Evolutionary conservation across 1,140 invertebrate genomes (phyloP).

Genomic region (Drosophila gunungcola): DNA sequence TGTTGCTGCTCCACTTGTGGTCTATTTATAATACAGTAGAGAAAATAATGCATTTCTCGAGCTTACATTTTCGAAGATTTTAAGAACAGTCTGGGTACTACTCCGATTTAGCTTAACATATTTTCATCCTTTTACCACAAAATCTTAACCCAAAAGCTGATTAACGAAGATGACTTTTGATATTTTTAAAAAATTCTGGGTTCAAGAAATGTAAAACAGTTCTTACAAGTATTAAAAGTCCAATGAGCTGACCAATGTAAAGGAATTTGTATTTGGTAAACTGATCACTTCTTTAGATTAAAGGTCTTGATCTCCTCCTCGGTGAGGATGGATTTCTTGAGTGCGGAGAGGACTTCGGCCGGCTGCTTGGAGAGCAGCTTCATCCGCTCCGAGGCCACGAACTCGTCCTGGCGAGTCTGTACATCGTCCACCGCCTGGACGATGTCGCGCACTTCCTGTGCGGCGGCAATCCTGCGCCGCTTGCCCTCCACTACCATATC

Average conservation of each 20-base stretch:
- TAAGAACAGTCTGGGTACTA: no score
- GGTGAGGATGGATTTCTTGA: slow-evolving; percentile 34
- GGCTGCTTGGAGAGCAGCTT: slow-evolving; percentile 42
- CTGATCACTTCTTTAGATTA: slow-evolving; percentile 25
- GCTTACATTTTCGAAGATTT: neutral
- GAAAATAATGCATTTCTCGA: neutral
- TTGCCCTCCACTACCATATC: slow-evolving; percentile 12
- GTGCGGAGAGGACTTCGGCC: slow-evolving; percentile 35
- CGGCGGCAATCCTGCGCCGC: neutral
- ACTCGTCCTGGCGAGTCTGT: slow-evolving; percentile 34
- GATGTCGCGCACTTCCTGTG: slow-evolving; percentile 42
- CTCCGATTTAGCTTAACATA: no score
- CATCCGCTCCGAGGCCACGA: slow-evolving; percentile 54
- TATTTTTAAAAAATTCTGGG: no score
- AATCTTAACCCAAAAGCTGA: no score
- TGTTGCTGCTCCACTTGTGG: neutral
- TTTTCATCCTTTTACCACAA: no score
- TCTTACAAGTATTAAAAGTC: no score
- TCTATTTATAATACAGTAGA: neutral
- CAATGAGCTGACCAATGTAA: no score
- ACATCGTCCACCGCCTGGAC: slow-evolving; percentile 23
- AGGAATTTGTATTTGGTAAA: no score
- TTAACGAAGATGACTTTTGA: no score
- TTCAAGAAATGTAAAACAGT: no score
- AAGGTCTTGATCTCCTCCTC: slow-evolving; percentile 36